Percentiles rank a stretch among this genome's conserved stretches.
Conservation (phyloP, 2,113 vertebrate genomes). For the Reinhardtius hippoglossoides region DNA sequence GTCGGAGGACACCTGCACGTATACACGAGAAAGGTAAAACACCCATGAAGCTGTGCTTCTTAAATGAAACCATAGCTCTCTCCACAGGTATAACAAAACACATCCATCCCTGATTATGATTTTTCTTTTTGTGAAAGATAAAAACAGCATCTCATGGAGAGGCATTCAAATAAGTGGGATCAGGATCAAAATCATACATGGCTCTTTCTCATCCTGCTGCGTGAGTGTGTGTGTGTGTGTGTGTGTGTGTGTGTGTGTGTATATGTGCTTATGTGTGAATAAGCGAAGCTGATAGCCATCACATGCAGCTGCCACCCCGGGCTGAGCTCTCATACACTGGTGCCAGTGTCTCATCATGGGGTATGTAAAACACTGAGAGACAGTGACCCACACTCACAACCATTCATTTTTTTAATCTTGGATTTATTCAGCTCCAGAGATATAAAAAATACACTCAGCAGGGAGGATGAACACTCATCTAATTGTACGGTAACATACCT, state of each 20-base stretch:
- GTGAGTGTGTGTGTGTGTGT: constrained; percentile 27
- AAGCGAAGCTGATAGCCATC: constrained; percentile 55
- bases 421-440: constrained; percentile 17
- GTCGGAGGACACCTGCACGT: constrained; percentile 3
- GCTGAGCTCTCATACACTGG: constrained; percentile 21
- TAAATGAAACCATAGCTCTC: neutral
- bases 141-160: constrained; percentile 32
- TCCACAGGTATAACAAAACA: neutral
- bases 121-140: neutral
- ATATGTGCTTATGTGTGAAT: constrained; percentile 29
- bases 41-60: constrained; percentile 1
- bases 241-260: constrained; percentile 3
- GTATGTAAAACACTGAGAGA: constrained; percentile 66
- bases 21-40: neutral
- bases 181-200: constrained; percentile 57
- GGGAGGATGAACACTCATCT: constrained; percentile 37
- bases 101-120: neutral
- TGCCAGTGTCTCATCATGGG: constrained; percentile 68
- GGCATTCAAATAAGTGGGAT: constrained; percentile 47
- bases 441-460: constrained; percentile 27
- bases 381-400: constrained; percentile 28
- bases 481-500: constrained; percentile 13
- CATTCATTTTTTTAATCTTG: constrained; percentile 1
- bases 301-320: constrained; percentile 64
- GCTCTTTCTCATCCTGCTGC: constrained; percentile 49